Evolutionary conservation across 1,140 invertebrate species (phyloP).

Genomic region (Meloidogyne floridensis): DNA sequence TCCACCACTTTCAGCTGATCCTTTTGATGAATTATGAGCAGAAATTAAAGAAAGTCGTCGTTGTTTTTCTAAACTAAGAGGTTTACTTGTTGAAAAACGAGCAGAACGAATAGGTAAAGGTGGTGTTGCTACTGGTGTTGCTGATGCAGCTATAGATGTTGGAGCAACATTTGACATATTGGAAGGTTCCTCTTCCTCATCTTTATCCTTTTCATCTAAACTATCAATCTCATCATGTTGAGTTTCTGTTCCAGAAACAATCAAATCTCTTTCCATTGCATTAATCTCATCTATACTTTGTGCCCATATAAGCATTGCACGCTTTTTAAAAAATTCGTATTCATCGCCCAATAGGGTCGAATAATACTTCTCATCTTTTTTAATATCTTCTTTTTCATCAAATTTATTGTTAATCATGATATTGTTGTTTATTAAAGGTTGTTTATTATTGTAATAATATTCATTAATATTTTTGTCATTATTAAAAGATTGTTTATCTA

Average conservation of each 20-base stretch:
- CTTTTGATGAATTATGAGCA: neutral
- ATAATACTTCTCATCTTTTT: neutral
- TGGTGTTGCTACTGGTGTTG: neutral
- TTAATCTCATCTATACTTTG: conserved; percentile 19
- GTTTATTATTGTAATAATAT: neutral
- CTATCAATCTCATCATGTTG: conserved; percentile 4
- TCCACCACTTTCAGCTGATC: neutral
- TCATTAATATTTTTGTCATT: neutral
- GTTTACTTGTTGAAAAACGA: neutral
- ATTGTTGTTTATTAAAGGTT: neutral
- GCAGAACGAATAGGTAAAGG: neutral
- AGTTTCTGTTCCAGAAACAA: neutral
- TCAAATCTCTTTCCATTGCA: conserved; percentile 8
- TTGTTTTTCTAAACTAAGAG: conserved; percentile 4
- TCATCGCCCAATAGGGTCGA: neutral
- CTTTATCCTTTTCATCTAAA: neutral
- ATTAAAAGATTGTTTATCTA: neutral
- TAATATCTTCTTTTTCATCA: neutral
- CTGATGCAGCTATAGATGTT: neutral
- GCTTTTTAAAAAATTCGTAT: conserved; percentile 11
- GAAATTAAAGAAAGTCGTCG: neutral
- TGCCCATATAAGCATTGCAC: conserved; percentile 11
- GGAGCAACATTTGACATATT: neutral
- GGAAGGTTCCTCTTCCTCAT: neutral
- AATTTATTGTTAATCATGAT: no score